These are phyloP conservation scores for Acrossocheilus wenchowensis DNA, from an alignment of 2,797 vertebrate genomes.

Conservation along the genomic window DNA sequence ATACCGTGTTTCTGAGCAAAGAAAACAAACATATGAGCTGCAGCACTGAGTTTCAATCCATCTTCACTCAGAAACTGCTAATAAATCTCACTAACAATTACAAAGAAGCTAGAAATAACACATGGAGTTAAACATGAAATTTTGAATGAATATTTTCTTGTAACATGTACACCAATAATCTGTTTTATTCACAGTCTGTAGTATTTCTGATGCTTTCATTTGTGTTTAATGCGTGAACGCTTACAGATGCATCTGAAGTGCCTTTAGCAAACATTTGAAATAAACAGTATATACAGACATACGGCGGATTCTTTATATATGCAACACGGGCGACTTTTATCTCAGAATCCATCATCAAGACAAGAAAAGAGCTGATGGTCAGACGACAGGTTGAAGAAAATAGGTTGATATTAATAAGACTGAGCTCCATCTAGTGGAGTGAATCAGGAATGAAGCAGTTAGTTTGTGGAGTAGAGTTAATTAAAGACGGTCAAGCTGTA, in stretches of 20 bases:
- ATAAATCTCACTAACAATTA: background rate
- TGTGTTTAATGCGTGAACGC: too few species aligned
- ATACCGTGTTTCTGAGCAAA: slow-evolving; percentile 85
- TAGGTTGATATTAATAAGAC: background rate
- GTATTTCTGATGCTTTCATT: background rate
- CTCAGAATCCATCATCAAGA: background rate
- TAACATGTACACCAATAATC: too few species aligned
- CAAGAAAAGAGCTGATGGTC: background rate
- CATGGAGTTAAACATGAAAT: background rate
- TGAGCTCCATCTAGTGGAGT: background rate
- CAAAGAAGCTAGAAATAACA: background rate
- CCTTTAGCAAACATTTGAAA: too few species aligned
- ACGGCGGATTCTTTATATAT: background rate
- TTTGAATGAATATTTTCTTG: background rate
- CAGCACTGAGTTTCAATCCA: background rate
- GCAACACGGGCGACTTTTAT: background rate
- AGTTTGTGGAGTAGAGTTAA: background rate
- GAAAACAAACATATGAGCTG: background rate
- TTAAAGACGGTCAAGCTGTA: background rate
- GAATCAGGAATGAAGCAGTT: background rate
- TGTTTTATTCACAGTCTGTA: background rate
- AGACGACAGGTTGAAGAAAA: background rate
- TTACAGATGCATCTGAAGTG: background rate
- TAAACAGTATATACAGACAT: too few species aligned
- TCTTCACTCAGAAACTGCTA: background rate